Evolutionary conservation across 2,888 invertebrate genomes (phyloP).

Genomic region (Drosophila anomelani): DNA sequence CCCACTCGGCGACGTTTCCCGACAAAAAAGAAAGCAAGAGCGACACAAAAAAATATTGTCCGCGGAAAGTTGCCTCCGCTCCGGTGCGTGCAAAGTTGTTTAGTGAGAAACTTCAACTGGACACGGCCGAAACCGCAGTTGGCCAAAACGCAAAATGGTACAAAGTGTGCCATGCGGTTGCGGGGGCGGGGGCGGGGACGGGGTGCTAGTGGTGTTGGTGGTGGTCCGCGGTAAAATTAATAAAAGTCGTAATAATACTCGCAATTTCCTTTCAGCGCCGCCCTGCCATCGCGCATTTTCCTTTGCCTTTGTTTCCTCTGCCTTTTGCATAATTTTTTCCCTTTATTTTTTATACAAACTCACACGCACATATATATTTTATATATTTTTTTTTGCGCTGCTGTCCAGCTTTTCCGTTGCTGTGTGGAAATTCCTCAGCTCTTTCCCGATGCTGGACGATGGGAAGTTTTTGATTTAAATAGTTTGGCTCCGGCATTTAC

Average conservation of each 20-base stretch:
- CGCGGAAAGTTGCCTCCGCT: constrained; percentile 43
- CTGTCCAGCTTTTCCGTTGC: constrained; percentile 18
- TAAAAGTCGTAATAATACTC: constrained; percentile 80
- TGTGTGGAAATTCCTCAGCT: constrained; percentile 50
- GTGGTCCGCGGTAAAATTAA: constrained; percentile 64
- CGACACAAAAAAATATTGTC: constrained; percentile 40
- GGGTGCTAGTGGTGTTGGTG: too few relatives aligned
- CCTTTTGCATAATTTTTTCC: constrained; percentile 48
- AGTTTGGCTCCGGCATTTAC: constrained; percentile 62
- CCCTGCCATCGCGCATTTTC: constrained; percentile 41
- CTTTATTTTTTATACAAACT: not conserved
- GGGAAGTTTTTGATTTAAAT: constrained; percentile 66
- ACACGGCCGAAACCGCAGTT: constrained; percentile 50
- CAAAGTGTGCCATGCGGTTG: constrained; percentile 38
- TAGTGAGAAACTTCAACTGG: constrained; percentile 77
- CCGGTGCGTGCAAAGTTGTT: constrained; percentile 79
- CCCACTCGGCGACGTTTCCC: constrained; percentile 33
- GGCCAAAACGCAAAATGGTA: constrained; percentile 35
- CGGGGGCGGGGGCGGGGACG: constrained; percentile 2
- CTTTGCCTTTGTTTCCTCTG: constrained; percentile 44
- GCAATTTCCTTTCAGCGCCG: constrained; percentile 72
- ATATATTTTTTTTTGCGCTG: constrained; percentile 5
- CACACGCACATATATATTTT: not conserved
- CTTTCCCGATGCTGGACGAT: constrained; percentile 35
- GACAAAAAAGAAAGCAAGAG: not conserved